Percentiles rank a stretch among this genome's conserved stretches.
Conservation (phyloP, 2,888 invertebrate genomes). For the Pocota personata region DNA sequence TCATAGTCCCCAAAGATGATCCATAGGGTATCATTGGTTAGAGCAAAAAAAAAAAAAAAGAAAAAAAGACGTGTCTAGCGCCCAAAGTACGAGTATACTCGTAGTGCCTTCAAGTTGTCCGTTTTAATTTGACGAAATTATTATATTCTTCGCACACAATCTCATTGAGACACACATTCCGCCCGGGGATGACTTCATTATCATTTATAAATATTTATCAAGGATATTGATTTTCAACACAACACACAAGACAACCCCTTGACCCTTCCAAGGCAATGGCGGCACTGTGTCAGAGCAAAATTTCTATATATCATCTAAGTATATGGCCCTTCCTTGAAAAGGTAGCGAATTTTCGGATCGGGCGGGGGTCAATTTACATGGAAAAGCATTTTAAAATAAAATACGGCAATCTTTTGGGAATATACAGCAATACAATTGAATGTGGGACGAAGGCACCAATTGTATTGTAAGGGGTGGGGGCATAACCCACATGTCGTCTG, state of each 20-base stretch:
- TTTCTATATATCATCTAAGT: constrained; percentile 14
- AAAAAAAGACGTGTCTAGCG: constrained; percentile 39
- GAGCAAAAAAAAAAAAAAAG: background rate
- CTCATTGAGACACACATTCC: constrained; percentile 59
- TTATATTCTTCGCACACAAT: constrained; percentile 69
- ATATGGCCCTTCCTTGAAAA: constrained; percentile 17
- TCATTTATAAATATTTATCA: constrained; percentile 74
- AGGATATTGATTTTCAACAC: constrained; percentile 69
- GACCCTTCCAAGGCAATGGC: constrained; percentile 19
- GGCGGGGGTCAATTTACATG: constrained; percentile 62
- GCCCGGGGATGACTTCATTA: constrained; percentile 69
- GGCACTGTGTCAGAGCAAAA: constrained; percentile 2
- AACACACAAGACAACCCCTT: constrained; percentile 30
- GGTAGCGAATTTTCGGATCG: constrained; percentile 33
- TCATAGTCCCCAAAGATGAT: constrained; percentile 66
- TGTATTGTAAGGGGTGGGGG: constrained; percentile 42
- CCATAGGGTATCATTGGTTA: constrained; percentile 10
- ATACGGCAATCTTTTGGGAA: constrained; percentile 66
- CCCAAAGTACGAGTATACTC: too few species aligned
- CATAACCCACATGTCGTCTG: constrained; percentile 67
- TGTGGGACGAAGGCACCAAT: constrained; percentile 49
- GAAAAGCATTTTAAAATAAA: constrained; percentile 71
- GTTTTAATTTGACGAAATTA: constrained; percentile 69
- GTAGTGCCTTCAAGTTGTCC: constrained; percentile 48
- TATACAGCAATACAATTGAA: constrained; percentile 55